Evolutionary conservation across 2,797 vertebrate genomes (phyloP), one percentile per base, ranked within the genome.

Genomic region (Microctenopoma steveboyesi): DNA sequence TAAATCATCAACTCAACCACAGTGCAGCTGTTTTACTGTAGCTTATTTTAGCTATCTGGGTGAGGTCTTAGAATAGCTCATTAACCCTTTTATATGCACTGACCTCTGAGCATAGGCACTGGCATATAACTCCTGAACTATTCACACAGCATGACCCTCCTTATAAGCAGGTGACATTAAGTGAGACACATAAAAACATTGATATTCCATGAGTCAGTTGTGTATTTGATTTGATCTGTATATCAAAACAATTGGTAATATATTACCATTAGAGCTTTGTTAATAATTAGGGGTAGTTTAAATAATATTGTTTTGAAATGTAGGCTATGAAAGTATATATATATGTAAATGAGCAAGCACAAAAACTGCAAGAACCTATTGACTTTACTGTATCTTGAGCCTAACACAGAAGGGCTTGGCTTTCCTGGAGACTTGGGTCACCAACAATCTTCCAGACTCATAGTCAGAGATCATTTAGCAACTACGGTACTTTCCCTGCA

Each of bases 401-500:
- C 57, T 73, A 48, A 73, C 60, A 63, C 47, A 80, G 56, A 76
- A 86, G 80, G 47, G 47, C 65, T 79, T 85, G 84, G 76, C 84
- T 81, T 77, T 89, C 79, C 76, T 83, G 69, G 72, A 85, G 57
- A 71, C 69, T 79, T 76, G 81, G 82, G 68, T 64, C 10, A 49
- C 83, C 80, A 84, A 68, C 78, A 54, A 81, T 89, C 90, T 91
- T 89, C 87, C 78, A 91, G 60, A 63, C 45, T 86, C 76, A 93
- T 90, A 87, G 93, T 78, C 76, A 84, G 77, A 88, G 90, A 92
- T 88, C 91, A 90, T 69, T 88, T 89, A 86, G 78, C 61, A 76
- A 69, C 90, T 59, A 37, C 67, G 93, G 92, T 90, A 78, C 91
- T 92, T 94, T 94, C 91, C 91, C 89, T 80, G 82, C 89, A 90